Base-by-base conservation (phyloP, 2,113 vertebrate genomes). In the Oreochromis tanganicae region DNA sequence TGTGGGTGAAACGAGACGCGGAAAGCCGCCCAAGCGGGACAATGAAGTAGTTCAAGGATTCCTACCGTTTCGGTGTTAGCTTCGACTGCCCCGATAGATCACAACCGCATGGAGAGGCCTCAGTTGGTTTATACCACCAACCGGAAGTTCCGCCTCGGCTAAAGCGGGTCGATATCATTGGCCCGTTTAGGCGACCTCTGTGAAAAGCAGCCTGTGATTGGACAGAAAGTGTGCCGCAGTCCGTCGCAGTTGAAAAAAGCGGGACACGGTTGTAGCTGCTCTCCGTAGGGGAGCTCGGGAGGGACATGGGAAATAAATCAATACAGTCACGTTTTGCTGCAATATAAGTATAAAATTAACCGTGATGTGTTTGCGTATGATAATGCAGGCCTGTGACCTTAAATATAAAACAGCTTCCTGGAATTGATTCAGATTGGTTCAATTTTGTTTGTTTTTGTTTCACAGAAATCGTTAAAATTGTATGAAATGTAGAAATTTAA, bases 101-200 rank as follows among this genome's bases (percentile, higher is more conserved):
- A 85, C 63, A 86, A 94, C 90, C 96, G 93, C 96, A 96, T 96
- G 96, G 91, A 19, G 29, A 95, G 96, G 96, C 96, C 96, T 93
- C 83, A 79, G 83, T 81, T 27, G 54, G 91, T 89, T 95, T 95
- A 93, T 94, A 95, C 94, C 27, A 80, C 27, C 1, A 48, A 36
- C 75, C 87, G 95, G 95, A 96, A 94, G 87, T 94, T 8, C 94
- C 93, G 90, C 96, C 94, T 54, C 7, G 3, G 1, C 3, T 1
- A 16, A 41, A 80, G 24, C 1, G 3, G 12, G 2, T 4, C 3
- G 2, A 32, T 3, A 0, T 75, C 1, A 96, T 96, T 97, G 94
- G 96, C 90, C 27, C 3, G 54, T 38, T 43, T 3, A 7, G n/a
- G 38, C 7, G 63, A 10, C 27, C 16, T 6, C 59, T 48, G 1